Evolutionary conservation across 2,113 vertebrate genomes (phyloP).

Genomic region (Montifringilla adamsi): DNA sequence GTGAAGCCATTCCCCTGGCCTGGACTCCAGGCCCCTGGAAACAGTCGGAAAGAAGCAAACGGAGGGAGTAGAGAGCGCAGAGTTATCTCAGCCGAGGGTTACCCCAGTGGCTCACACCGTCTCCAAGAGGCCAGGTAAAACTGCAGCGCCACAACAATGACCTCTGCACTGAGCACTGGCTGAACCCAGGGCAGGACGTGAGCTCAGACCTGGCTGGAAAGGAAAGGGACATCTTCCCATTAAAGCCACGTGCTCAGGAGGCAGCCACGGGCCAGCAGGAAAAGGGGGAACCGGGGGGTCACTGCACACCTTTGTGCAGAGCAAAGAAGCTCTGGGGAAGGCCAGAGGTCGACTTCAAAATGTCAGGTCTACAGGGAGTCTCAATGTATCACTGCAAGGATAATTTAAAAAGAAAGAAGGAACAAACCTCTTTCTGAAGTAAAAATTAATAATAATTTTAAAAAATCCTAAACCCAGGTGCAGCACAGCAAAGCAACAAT

Average conservation of each 20-base stretch:
- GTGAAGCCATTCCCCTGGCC: neutral
- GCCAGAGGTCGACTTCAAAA: neutral
- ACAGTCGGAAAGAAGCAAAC: neutral
- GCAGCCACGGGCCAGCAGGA: neutral
- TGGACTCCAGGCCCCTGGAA: neutral
- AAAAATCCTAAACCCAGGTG: neutral
- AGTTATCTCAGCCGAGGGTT: neutral
- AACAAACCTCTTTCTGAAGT: neutral
- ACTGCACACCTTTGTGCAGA: neutral
- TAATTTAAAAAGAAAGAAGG: neutral
- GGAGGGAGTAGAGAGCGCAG: neutral
- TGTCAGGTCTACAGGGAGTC: neutral
- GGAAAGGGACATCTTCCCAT: too few relatives aligned
- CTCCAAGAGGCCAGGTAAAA: neutral
- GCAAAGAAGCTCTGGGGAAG: neutral
- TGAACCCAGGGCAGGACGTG: neutral
- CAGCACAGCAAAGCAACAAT: neutral
- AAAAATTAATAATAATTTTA: neutral
- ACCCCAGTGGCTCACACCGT: neutral
- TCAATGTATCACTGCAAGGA: neutral
- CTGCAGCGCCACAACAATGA: neutral
- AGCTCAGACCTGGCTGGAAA: neutral
- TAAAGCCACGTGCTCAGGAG: neutral
- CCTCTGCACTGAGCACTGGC: neutral
- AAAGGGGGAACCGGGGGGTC: neutral